Conservation (phyloP, 2,888 invertebrate species). For the Gandaritis pyraliata region DNA sequence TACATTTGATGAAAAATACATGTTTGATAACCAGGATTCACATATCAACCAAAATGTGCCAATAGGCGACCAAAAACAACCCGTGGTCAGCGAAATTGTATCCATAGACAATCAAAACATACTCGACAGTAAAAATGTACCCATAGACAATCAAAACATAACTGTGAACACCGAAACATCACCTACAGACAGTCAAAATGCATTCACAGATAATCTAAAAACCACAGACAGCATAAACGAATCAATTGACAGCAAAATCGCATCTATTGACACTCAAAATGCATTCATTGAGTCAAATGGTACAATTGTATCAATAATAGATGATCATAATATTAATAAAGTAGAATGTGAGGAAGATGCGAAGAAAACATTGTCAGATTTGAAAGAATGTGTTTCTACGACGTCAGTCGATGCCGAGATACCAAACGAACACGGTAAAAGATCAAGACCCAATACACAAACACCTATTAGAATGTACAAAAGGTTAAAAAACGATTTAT, state of each 20-base stretch:
- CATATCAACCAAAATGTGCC: background rate
- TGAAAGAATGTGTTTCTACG: background rate
- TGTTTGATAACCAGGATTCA: background rate
- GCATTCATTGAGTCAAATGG: too few relatives aligned
- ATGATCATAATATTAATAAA: background rate
- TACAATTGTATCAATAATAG: too few relatives aligned
- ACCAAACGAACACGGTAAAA: background rate
- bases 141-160: background rate
- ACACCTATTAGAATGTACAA: background rate
- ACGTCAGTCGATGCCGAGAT: background rate
- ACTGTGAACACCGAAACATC: background rate
- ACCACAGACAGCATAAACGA: background rate
- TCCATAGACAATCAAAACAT: background rate
- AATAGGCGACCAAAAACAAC: background rate
- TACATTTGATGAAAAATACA: background rate
- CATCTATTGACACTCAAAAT: background rate
- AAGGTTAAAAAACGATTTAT: slow-evolving; percentile 14
- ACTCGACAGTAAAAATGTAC: background rate
- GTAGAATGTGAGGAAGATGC: background rate
- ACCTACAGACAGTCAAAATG: background rate
- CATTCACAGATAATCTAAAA: background rate
- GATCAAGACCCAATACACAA: background rate
- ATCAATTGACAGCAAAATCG: background rate
- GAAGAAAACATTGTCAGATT: background rate
- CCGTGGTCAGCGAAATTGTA: background rate